Evolutionary conservation across 2,113 vertebrate species (phyloP), one percentile per base, ranked within the genome.

Genomic region (Hypomesus transpacificus): DNA sequence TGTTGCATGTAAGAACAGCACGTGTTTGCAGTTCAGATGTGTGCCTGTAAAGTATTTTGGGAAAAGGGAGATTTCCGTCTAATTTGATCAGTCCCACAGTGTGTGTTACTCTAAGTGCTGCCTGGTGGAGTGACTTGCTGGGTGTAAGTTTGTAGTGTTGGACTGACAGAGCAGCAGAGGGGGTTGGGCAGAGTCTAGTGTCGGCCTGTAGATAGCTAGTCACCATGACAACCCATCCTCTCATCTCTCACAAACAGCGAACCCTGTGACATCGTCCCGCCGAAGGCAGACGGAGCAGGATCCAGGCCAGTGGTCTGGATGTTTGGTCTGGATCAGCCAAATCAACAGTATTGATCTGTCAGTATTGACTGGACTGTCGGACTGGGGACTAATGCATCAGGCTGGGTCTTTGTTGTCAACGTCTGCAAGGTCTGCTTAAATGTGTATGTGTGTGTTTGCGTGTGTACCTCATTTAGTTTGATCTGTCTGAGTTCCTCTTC

Each of bases 401-500:
- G 51, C 28, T 50, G 24, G 24, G 20, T 67, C 17, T 46, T 22
- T 34, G 51, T 66, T 59, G 53, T 71, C 50, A 75, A 26, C 53
- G 73, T 54, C 34, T 17, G 52, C 16, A 68, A 54, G 17, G 50
- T 22, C 39, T 14, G 9, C 34, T 11, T 62, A 3, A 17, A 24
- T 22, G 34, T 60, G 34, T 61, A 46, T 61, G 14, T 73, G 39
- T n/a, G 58, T 59, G 39, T 39, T 22, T 78, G 52, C 17, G 16
- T 4, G 1, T 1, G 21, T 92, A 96, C 95, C 94, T 96, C 94
- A 0, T 87, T 93, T 70, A 95, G 93, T 89, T 92, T 96, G 84
- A 96, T 95, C 84, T 94, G 92, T 50, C 93, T 89, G 84, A 96
- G 91, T 75, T 96, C 94, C 84, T 95, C 94, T 87, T 96, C 95